Evolutionary conservation across 1,140 invertebrate genomes (phyloP).

Genomic region (Drosophila azteca): DNA sequence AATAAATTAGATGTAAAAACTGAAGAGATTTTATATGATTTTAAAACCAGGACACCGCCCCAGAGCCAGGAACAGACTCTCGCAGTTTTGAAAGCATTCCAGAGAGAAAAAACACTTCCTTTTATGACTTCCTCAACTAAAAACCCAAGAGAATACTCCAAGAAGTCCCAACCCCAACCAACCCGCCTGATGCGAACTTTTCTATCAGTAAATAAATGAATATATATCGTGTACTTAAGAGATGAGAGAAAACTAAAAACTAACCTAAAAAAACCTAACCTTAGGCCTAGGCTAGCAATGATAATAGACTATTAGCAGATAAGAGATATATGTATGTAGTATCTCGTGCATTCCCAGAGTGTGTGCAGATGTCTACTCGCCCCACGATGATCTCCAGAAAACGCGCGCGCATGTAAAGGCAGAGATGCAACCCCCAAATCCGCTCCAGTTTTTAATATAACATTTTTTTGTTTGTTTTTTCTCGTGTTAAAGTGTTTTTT

Average conservation of each 20-base stretch:
- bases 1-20: background rate
- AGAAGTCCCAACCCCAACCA: conserved; percentile 20
- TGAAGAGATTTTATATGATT: background rate
- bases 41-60: background rate
- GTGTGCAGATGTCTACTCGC: conserved; percentile 13
- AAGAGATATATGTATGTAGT: conserved; percentile 18
- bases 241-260: conserved; percentile 13
- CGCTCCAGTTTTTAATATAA: conserved; percentile 35
- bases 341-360: conserved; percentile 36
- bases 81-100: conserved; percentile 16
- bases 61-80: background rate
- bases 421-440: conserved; percentile 25
- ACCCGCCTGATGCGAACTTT: conserved; percentile 51
- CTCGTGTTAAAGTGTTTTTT: conserved; percentile 70
- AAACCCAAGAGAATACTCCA: conserved; percentile 27
- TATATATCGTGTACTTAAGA: conserved; percentile 43
- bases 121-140: background rate
- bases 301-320: conserved; percentile 44
- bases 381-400: conserved; percentile 59
- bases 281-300: background rate
- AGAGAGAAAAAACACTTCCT: conserved; percentile 10
- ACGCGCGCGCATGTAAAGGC: conserved; percentile 16
- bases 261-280: conserved; percentile 26
- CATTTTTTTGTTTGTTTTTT: conserved; percentile 27
- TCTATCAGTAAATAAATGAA: conserved; percentile 7